These are phyloP conservation scores for Mythimna ferrago DNA, from an alignment of 2,888 invertebrate genomes.

Conservation along the genomic window DNA sequence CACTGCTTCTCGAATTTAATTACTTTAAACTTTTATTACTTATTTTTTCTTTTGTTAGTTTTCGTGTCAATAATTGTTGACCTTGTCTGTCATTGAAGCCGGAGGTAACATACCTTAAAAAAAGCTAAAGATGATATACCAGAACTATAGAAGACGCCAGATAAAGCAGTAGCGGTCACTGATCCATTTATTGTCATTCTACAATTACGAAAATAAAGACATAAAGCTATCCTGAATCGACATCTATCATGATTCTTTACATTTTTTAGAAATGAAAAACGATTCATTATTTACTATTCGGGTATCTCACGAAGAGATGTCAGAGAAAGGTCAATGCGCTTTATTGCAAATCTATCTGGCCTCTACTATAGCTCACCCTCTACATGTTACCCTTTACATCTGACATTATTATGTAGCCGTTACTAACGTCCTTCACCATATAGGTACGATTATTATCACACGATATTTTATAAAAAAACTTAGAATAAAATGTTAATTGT, in stretches of 20 bases:
- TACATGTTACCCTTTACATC: not conserved
- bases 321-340: too few species aligned
- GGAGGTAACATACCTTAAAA: not conserved
- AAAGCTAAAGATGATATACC: not conserved
- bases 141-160: not conserved
- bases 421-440: conserved; percentile 19
- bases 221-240: too few species aligned
- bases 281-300: too few species aligned
- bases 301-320: too few species aligned
- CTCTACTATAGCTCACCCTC: not conserved
- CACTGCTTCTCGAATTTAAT: not conserved
- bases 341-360: too few species aligned
- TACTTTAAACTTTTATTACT: not conserved
- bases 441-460: conserved; percentile 21
- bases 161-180: too few species aligned
- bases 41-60: not conserved
- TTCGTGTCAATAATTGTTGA: not conserved
- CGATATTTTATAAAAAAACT: conserved; percentile 23
- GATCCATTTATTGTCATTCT: too few species aligned
- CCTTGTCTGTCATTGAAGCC: not conserved
- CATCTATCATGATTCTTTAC: too few species aligned
- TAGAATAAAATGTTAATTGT: conserved; percentile 46
- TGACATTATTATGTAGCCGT: not conserved
- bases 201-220: too few species aligned
- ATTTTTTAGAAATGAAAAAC: too few species aligned